Evolutionary conservation across 2,888 invertebrate species (phyloP).

Genomic region (Blastobasis adustella): DNA sequence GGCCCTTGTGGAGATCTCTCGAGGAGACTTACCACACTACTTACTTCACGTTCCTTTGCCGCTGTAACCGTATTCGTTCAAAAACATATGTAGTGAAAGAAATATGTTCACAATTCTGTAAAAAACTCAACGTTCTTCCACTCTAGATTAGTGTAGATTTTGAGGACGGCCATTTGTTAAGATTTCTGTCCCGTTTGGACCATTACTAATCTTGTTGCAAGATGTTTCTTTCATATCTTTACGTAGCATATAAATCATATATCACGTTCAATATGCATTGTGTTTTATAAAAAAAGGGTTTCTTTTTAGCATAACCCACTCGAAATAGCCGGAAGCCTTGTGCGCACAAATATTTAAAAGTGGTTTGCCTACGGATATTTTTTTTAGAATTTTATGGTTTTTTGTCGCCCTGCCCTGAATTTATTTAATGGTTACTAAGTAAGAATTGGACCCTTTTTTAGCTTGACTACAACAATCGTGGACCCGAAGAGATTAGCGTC

Average conservation of each 20-base stretch:
- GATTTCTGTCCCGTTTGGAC: constrained; percentile 25
- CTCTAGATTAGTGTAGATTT: constrained; percentile 13
- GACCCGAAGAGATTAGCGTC: constrained; percentile 63
- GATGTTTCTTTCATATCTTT: constrained; percentile 21
- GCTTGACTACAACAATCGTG: constrained; percentile 52
- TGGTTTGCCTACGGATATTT: constrained; percentile 57
- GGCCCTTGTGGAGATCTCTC: too few species aligned
- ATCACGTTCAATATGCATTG: constrained; percentile 36
- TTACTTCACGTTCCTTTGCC: too few species aligned
- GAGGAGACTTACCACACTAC: too few species aligned
- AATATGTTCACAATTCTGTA: constrained; percentile 13
- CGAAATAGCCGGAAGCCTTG: constrained; percentile 71
- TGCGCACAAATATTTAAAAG: constrained; percentile 70
- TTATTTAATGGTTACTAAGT: constrained; percentile 72
- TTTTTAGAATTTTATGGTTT: constrained; percentile 28
- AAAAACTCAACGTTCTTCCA: neutral
- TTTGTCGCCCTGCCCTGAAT: constrained; percentile 44
- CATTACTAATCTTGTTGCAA: constrained; percentile 27
- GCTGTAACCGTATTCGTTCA: too few species aligned
- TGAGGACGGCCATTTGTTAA: constrained; percentile 31
- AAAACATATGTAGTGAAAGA: neutral
- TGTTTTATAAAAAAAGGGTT: constrained; percentile 37
- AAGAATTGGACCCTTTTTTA: constrained; percentile 56
- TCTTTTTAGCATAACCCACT: constrained; percentile 69
- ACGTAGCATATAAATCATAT: constrained; percentile 39